Base-by-base conservation (phyloP, 2,888 invertebrate species). In the Drosophila histrio region DNA sequence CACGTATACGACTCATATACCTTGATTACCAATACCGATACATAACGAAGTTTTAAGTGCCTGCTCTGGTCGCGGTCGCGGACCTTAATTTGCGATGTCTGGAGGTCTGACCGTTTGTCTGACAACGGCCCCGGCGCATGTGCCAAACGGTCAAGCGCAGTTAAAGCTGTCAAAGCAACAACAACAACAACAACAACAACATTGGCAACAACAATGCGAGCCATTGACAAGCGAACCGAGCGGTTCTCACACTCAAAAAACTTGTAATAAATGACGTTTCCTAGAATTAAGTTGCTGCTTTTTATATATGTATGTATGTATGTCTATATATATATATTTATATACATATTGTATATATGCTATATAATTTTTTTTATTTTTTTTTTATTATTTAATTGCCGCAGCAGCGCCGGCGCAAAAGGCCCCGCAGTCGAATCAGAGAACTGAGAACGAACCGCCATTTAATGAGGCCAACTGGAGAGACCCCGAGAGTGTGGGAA, bases 61-160 rank as follows among this genome's bases (percentile, higher is more conserved):
- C 28, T 69, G 66, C 68, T 62, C 60, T 81, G 71, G 79, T 85
- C 65, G 80, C 87, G 86, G 79, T 85, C 77, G 68, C 72, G 71
- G 74, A 65, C 83, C 80, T 82, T 83, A 88, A 82, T 82, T 86
- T 88, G 88, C 83, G 61, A 64, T 69, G 83, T 85, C 85, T 85
- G 73, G 67, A 58, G 72, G 64, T 77, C 73, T 63, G 62, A 28
- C 58, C 28, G 63, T 59, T 50, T 26, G 39, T 63, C 49, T 52
- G 68, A 61, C 64, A 66, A 44, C 72, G 70, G 66, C 80, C 57
- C 61, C 69, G 79, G 82, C 83, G 85, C 85, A 81, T 87, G 85
- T 87, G 87, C 78, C 88, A 78, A 87, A 71, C 79, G 87, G 88
- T 84, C 87, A 84, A 84, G 85, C 80, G 86, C 88, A 87, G 74